Evolutionary conservation across 2,797 vertebrate species (phyloP), one percentile per base, ranked within the genome.

Genomic region (Sciurus vulgaris): DNA sequence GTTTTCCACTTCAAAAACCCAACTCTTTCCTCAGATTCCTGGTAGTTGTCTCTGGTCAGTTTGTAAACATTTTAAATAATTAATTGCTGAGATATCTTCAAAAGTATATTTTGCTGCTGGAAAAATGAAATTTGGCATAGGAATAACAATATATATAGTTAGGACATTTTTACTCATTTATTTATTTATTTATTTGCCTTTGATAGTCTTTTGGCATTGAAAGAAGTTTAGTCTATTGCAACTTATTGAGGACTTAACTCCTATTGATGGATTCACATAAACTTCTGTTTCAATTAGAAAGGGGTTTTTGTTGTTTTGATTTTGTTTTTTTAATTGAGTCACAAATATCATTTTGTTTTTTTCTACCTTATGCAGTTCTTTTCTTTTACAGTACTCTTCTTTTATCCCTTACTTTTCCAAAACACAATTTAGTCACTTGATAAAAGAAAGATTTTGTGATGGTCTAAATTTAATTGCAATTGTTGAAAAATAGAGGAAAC

Each of bases 11-110:
- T 11, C 0, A 26, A 0, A 13, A 59, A 4, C 33, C 41, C 59
- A 91, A 0, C 14, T 47, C 41, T 87, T 73, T 91, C 20, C 33
- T 74, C 14, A 33, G 20, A 8, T 87, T 12, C 24, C 13, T 70
- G 28, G 13, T 47, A 61, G 30, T 67, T 54, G 2, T 30, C 13
- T 89, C 41, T 73, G 2, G 2, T 86, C n/a, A 83, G 13, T 90
- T 76, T 81, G 18, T 33, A 67, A 94, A 89, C 5, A 78, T 63
- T 93, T 93, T 81, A 28, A 93, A 86, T 86, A 63, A 91, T n/a
- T 94, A 94, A 63, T 17, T 49, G 47, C 7, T 33, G 54, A 84
- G 7, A 61, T 49, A 5, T 51, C 0, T 30, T n/a, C 44, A 94
- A 35, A 92, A 11, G 30, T 92, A 33, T 2, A 84, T 65, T 63